Evolutionary conservation across 2,113 vertebrate species (phyloP), one percentile per base, ranked within the genome.

Genomic region (Picathartes gymnocephalus): DNA sequence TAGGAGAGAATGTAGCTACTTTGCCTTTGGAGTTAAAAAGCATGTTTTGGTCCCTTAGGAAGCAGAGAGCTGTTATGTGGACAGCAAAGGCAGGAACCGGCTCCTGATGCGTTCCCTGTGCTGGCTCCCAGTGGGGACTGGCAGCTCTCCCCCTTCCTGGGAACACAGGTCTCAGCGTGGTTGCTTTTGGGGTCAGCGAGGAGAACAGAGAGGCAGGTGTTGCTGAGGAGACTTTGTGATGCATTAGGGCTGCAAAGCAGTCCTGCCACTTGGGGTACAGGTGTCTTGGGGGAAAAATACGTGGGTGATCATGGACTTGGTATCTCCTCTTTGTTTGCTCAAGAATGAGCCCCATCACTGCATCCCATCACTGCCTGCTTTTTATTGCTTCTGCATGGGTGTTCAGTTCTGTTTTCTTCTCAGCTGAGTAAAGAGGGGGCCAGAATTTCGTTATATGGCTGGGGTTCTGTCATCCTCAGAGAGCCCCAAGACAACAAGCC

Each of bases 71-170:
- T 90, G 30, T 56, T 64, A 9, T 28, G 42, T 40, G 31, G 28
- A 65, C 53, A 51, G 47, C 40, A 68, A 51, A 56, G 73, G 50
- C 57, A 39, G 78, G 70, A 79, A 21, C 40, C 0, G 0, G 10
- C 31, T 92, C 54, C 23, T 1, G 6, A 51, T 42, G n/a, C n/a
- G n/a, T n/a, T n/a, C n/a, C 35, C 22, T 65, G 44, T 0, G 0
- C 42, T 58, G 31, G 12, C 40, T 73, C 9, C 2, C 12, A 0
- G 0, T 27, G 50, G 27, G n/a, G n/a, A 15, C 28, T 3, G 2
- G 53, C 40, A 70, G 3, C 65, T 74, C 17, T 54, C 5, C 8
- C 11, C 18, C 9, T 21, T 61, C 35, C 8, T 64, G 11, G 13
- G 42, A 37, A 25, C 9, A 8, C 48, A 10, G 20, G 33, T 50